Percentiles rank a stretch among this genome's conserved stretches.
Evolutionary conservation across 1,140 invertebrate species (phyloP).

Genomic region (Trachelipus rathkii): DNA sequence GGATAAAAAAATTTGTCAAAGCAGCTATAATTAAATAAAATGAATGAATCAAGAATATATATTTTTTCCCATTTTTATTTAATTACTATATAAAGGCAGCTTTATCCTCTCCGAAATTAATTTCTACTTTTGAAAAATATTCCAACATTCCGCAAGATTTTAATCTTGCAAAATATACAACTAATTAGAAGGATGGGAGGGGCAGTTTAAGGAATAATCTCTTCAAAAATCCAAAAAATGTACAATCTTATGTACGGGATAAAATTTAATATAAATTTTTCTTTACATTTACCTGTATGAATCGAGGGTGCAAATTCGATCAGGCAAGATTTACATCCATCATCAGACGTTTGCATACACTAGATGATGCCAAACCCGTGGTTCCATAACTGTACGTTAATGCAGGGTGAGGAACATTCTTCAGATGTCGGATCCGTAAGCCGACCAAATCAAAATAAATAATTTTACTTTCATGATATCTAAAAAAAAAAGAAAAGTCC

Average conservation of each 20-base stretch:
- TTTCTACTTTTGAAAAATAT: too few relatives aligned
- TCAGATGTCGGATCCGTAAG: slow-evolving; percentile 98
- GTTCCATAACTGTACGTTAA: slow-evolving; percentile 95
- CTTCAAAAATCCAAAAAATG: background rate
- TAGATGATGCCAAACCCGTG: slow-evolving; percentile 86
- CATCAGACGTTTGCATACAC: slow-evolving; percentile 90
- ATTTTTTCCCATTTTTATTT: slow-evolving; percentile 45
- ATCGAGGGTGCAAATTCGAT: slow-evolving; percentile 57
- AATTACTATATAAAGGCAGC: too few relatives aligned
- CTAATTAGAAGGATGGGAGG: background rate
- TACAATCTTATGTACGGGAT: background rate
- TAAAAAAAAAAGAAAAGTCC: background rate
- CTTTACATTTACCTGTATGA: slow-evolving; percentile 47
- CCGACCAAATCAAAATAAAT: slow-evolving; percentile 48
- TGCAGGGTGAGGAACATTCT: slow-evolving; percentile 88
- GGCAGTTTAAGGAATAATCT: too few relatives aligned
- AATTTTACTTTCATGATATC: background rate
- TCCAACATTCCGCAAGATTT: too few relatives aligned
- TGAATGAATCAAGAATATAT: too few relatives aligned
- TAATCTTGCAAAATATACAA: background rate
- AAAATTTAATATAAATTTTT: too few relatives aligned
- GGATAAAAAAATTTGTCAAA: too few relatives aligned
- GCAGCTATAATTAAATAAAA: too few relatives aligned
- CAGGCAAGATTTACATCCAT: slow-evolving; percentile 79
- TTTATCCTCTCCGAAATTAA: too few relatives aligned